Percentiles rank a stretch among this genome's conserved stretches.
phyloP scores from a whole-genome alignment of 2,888 invertebrate genomes.

The Eupithecia abbreviata region DNA sequence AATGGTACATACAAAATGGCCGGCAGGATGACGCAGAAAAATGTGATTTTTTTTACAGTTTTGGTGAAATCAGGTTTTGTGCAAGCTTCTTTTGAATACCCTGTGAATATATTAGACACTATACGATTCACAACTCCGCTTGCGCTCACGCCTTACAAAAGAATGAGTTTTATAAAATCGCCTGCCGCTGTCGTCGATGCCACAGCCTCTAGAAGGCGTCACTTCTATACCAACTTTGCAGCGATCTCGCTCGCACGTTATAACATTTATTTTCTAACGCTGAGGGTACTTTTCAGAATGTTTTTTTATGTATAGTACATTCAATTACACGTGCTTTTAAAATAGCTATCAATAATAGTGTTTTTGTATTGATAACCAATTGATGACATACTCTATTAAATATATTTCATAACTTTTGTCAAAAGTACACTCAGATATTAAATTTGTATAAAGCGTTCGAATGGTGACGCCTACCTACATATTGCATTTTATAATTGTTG shows the following conservation, averaged over 20 bases:
- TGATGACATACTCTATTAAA: background rate
- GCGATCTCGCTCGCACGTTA: background rate
- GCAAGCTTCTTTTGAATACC: background rate
- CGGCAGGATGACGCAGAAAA: background rate
- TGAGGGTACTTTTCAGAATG: background rate
- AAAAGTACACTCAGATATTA: background rate
- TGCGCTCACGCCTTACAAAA: background rate
- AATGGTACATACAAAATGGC: background rate
- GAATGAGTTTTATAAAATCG: background rate
- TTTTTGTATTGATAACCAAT: background rate
- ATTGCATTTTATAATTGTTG: constrained; percentile 7
- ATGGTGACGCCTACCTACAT: background rate
- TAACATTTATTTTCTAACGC: background rate
- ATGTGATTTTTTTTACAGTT: background rate
- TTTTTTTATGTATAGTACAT: background rate
- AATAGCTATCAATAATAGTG: background rate
- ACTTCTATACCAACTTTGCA: background rate
- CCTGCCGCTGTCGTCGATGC: background rate
- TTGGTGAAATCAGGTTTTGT: background rate
- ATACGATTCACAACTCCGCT: background rate
- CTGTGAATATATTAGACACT: background rate
- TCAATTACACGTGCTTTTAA: background rate
- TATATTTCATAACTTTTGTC: background rate
- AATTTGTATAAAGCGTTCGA: background rate
- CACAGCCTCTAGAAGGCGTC: background rate